Evolutionary conservation across 2,113 vertebrate species (phyloP).

Genomic region (Climacteris rufus): DNA sequence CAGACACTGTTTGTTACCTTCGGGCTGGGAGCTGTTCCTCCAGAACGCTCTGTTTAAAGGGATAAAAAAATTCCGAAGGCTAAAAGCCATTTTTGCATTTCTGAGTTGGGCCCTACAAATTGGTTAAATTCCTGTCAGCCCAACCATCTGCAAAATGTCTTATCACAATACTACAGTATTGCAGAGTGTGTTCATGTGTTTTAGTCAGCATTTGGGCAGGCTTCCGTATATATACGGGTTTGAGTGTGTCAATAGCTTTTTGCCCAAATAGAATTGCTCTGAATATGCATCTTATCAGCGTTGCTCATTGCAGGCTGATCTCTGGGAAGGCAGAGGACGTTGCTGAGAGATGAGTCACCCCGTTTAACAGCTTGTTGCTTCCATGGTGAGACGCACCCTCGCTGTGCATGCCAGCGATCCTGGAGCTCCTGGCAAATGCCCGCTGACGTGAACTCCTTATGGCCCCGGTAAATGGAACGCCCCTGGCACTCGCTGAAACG

Average conservation of each 20-base stretch:
- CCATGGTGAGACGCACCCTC: slow-evolving; percentile 42
- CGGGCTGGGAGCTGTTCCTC: background rate
- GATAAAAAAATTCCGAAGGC: background rate
- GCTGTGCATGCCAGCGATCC: background rate
- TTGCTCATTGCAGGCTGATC: slow-evolving; percentile 51
- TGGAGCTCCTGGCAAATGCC: slow-evolving; percentile 3
- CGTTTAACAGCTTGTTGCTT: slow-evolving; percentile 59
- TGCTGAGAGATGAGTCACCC: slow-evolving; percentile 65
- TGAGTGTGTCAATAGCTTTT: slow-evolving; percentile 21
- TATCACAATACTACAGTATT: background rate
- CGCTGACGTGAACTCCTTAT: slow-evolving; percentile 23
- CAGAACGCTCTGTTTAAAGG: background rate
- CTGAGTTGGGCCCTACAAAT: background rate
- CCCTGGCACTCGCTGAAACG: background rate
- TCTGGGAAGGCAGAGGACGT: slow-evolving; percentile 23
- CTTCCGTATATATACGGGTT: background rate
- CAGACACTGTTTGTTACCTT: background rate
- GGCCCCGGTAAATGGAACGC: background rate
- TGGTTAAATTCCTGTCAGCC: background rate
- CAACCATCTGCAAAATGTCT: background rate
- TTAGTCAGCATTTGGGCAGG: background rate
- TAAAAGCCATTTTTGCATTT: background rate
- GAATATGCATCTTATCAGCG: slow-evolving; percentile 60
- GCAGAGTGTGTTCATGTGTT: background rate
- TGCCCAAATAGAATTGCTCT: slow-evolving; percentile 51